These are phyloP conservation scores for Drosophila biarmipes DNA, from an alignment of 1,140 invertebrate genomes.

Conservation along the genomic window DNA sequence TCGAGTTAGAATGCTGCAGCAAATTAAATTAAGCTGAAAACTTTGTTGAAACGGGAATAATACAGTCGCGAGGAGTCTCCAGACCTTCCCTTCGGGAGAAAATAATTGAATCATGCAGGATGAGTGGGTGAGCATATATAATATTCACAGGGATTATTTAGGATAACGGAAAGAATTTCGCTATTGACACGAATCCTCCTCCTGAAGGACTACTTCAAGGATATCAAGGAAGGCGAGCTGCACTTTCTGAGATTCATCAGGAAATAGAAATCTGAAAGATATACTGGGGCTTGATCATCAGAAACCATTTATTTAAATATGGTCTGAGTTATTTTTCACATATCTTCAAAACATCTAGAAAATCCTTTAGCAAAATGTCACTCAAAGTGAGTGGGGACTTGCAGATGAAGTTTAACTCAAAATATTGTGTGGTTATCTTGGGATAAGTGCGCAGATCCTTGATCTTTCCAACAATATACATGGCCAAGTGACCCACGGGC, in stretches of 20 bases:
- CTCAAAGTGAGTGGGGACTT: not conserved
- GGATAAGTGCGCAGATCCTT: not conserved
- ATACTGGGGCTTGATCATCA: not conserved
- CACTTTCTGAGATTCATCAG: not conserved
- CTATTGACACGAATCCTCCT: not conserved
- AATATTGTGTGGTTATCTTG: not conserved
- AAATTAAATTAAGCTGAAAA: conserved; percentile 72
- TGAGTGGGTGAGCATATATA: not conserved
- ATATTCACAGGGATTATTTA: not conserved
- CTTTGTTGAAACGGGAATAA: conserved; percentile 23
- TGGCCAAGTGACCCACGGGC: not conserved
- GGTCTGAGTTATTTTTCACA: too few species aligned
- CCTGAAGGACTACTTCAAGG: not conserved
- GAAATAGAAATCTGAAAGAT: not conserved
- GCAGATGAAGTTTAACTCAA: not conserved
- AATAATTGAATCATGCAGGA: not conserved
- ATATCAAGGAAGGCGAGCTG: not conserved
- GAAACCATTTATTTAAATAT: too few species aligned
- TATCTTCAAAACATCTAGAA: not conserved
- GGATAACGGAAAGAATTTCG: not conserved
- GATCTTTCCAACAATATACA: not conserved
- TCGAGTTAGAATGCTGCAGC: conserved; percentile 65
- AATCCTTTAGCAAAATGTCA: not conserved
- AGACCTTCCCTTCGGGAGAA: too few species aligned
- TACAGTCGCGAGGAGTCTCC: not conserved